Conservation (phyloP, 1,140 invertebrate species). For the Orussus abietinus region DNA sequence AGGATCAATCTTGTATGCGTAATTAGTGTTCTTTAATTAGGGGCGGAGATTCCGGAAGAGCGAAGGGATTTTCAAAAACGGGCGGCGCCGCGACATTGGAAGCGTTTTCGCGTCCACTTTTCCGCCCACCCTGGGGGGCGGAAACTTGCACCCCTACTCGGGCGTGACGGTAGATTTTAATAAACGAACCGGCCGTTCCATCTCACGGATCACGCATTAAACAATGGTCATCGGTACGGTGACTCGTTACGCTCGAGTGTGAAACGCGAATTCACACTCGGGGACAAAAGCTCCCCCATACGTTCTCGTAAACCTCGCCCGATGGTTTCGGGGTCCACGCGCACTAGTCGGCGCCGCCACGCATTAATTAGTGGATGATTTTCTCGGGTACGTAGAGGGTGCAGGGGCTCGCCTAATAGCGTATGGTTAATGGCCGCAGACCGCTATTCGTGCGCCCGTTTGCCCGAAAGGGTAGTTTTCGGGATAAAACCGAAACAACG, state of each 20-base stretch:
- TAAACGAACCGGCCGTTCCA: constrained; percentile 1
- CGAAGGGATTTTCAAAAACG: no score
- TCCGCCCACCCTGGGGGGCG: no score
- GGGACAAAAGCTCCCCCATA: constrained; percentile 24
- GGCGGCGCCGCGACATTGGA: no score
- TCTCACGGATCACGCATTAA: constrained; percentile 5
- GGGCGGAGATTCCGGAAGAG: no score
- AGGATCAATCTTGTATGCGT: no score
- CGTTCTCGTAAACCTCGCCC: constrained; percentile 22
- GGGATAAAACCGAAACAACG: no score
- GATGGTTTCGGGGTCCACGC: neutral
- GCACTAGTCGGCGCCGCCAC: constrained; percentile 16
- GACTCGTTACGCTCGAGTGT: neutral
- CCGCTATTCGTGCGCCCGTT: neutral
- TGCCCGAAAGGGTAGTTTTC: no score
- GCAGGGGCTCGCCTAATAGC: constrained; percentile 23
- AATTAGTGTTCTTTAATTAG: no score
- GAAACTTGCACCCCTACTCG: constrained; percentile 7
- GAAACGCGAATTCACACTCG: constrained; percentile 10
- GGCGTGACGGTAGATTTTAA: constrained; percentile 8
- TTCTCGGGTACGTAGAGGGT: constrained; percentile 27
- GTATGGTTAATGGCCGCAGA: constrained; percentile 7
- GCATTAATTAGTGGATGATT: constrained; percentile 35
- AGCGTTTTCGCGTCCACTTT: no score
- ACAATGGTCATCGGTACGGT: constrained; percentile 14